phyloP scores from a whole-genome alignment of 2,113 vertebrate genomes.

The Callipepla squamata region DNA sequence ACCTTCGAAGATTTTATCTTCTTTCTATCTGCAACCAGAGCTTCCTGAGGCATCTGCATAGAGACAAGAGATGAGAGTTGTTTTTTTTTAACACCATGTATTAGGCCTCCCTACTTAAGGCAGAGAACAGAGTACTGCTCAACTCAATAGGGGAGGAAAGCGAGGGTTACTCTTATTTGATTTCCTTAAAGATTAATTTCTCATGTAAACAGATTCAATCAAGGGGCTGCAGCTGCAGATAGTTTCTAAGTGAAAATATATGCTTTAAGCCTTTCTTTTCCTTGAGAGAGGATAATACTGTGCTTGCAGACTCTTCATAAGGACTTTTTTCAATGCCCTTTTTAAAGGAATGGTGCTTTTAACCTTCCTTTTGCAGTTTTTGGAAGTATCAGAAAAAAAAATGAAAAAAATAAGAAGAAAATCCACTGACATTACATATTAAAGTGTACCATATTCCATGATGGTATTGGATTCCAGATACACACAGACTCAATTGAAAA shows the following conservation, averaged over 20 bases:
- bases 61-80: not conserved
- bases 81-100: not conserved
- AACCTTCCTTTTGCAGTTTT: not conserved
- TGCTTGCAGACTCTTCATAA: not conserved
- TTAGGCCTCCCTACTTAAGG: not conserved
- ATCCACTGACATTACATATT: not conserved
- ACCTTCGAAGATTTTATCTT: not conserved
- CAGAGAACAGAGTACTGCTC: not conserved
- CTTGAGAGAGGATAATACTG: not conserved
- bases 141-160: not conserved
- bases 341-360: not conserved
- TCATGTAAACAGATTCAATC: not conserved
- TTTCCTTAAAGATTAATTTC: not conserved
- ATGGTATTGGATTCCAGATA: not conserved
- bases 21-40: not conserved
- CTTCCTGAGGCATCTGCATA: not conserved
- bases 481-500: not conserved
- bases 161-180: not conserved
- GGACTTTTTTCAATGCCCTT: not conserved
- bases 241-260: conserved; percentile 3
- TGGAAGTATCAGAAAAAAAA: not conserved
- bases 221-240: not conserved
- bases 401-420: not conserved
- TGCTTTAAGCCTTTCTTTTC: not conserved
- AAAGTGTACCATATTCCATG: not conserved